Evolutionary conservation across 92 coral and sea anemone genomes (phyloP), one percentile per base, ranked within the genome.

Genomic region (Plumapathes pennacea): DNA sequence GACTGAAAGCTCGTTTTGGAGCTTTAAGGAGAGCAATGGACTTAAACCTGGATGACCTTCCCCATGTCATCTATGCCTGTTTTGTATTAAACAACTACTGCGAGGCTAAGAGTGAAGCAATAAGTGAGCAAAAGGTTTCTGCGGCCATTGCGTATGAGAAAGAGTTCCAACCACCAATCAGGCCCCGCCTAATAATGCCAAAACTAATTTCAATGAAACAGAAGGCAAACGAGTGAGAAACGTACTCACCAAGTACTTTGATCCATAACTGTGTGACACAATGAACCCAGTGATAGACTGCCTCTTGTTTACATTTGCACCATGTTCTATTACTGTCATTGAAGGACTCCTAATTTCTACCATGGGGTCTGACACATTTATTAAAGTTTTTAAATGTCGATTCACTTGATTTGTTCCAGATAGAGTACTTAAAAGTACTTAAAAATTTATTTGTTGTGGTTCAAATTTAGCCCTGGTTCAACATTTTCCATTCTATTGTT

Each of bases 11-110:
- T 43, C 57, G 81, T 31, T 74, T 74, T 54, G 81, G 81, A 11
- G 74, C 81, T 24, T 50, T 71, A n/a, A 31, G 50, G 29, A 60
- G 71, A 50, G 60, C 62, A 33, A 53, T 74, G 81, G 81, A 74
- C 74, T 52, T 74, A 52, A 74, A 64, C 32, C 39, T 74, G 39
- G 44, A 54, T 64, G 81, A 74, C 15, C 74, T 74, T 52, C 73
- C 80, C 12, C 64, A 20, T 63, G 59, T 63, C 22, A 74, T 64
- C 34, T 65, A 74, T 54, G 74, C 74, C 26, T 74, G 66, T 54
- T 74, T 74, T 45, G 55, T 73, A 18, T 41, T 63, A 73, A 64
- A 73, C 52, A 63, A 52, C 51, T 73, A 38, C 50, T 63, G 73
- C 43, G 67, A 74, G 54, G 28, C 38, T 32, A 43, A 54, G 31